Percentiles rank a stretch among this genome's conserved stretches.
Conservation (phyloP, 2,888 invertebrate species). For the Rhagonycha fulva region DNA sequence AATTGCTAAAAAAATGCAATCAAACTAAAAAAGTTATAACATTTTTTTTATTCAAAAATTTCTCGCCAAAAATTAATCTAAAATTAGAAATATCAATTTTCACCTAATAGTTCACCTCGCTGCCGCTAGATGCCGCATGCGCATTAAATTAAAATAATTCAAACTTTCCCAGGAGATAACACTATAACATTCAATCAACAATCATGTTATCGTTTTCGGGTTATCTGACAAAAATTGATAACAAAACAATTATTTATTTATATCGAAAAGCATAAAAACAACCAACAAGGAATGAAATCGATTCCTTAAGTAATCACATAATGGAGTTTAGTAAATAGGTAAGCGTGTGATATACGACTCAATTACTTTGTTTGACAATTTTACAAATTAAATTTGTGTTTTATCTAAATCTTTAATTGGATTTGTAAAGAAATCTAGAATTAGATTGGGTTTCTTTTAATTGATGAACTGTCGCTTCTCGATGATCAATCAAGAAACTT, state of each 20-base stretch:
- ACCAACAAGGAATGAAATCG: background rate
- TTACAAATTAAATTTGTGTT: constrained; percentile 25
- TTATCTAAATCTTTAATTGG: constrained; percentile 9
- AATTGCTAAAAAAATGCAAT: too few species aligned
- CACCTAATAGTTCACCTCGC: background rate
- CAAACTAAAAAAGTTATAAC: too few species aligned
- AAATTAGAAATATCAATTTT: background rate
- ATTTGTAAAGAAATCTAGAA: background rate
- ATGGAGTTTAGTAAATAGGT: constrained; percentile 5
- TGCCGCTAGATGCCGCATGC: background rate
- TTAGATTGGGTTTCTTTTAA: background rate
- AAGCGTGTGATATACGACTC: constrained; percentile 24
- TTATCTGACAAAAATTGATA: background rate
- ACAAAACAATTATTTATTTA: background rate
- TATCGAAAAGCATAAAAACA: background rate
- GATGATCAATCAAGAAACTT: background rate
- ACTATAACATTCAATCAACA: background rate
- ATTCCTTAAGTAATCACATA: constrained; percentile 3
- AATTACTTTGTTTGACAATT: constrained; percentile 32
- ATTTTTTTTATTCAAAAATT: too few species aligned
- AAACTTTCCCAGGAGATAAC: background rate
- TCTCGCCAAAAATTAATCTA: too few species aligned
- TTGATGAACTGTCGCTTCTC: background rate
- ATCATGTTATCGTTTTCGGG: background rate
- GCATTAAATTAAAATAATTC: background rate